Percentiles rank a stretch among this genome's conserved stretches.
phyloP scores from a whole-genome alignment of 2,113 vertebrate genomes.

The Miniopterus natalensis region DNA sequence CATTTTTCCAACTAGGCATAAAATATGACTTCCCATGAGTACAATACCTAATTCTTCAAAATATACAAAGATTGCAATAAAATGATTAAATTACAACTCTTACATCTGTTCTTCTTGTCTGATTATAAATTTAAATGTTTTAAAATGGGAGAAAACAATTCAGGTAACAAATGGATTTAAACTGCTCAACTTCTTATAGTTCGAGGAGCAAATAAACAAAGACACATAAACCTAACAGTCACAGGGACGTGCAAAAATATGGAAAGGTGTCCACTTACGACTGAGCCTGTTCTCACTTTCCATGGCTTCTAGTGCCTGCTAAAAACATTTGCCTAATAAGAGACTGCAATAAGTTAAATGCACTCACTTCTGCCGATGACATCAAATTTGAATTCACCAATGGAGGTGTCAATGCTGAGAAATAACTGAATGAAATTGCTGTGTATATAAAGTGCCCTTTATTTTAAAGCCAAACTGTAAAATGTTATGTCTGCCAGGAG shows the following conservation, averaged over 20 bases:
- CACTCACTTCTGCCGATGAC: conserved; percentile 73
- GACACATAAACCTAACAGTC: neutral
- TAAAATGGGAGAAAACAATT: conserved; percentile 87
- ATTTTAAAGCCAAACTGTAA: conserved; percentile 87
- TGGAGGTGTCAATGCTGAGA: conserved; percentile 77
- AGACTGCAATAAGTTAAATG: conserved; percentile 74
- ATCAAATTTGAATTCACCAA: conserved; percentile 76
- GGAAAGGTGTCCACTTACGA: neutral
- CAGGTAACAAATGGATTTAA: conserved; percentile 87
- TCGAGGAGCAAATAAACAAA: conserved; percentile 64
- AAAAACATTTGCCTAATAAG: conserved; percentile 58
- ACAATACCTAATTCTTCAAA: conserved; percentile 94
- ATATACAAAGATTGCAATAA: conserved; percentile 94
- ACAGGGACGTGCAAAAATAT: neutral
- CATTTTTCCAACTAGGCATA: conserved; percentile 94
- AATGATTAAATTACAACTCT: conserved; percentile 94
- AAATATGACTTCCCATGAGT: conserved; percentile 93
- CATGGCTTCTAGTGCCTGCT: conserved; percentile 40
- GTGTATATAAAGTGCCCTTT: conserved; percentile 75
- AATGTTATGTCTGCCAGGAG: conserved; percentile 86
- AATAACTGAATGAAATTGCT: conserved; percentile 82
- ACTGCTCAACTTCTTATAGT: conserved; percentile 74
- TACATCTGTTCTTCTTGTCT: conserved; percentile 94
- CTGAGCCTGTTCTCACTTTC: conserved; percentile 1
- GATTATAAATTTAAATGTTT: conserved; percentile 92